phyloP scores from a whole-genome alignment of 2,797 vertebrate species.

The Bradypodion ventrale region DNA sequence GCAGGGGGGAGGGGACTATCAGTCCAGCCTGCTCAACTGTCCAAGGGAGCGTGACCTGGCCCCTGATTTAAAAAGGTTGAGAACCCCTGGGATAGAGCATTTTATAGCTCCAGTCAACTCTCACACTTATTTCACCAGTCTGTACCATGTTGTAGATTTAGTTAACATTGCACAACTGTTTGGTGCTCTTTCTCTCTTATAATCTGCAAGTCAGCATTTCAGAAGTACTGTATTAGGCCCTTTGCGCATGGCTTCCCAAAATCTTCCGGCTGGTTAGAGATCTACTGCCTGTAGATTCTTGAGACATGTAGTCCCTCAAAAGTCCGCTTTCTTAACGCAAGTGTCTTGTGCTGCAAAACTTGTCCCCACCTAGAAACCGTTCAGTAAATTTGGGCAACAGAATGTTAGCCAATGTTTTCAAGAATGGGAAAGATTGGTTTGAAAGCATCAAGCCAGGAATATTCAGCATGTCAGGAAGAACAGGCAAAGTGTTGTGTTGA shows the following conservation, averaged over 20 bases:
- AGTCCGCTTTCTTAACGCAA: not conserved
- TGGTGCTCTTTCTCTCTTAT: too few relatives aligned
- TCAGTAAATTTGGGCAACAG: not conserved
- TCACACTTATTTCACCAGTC: not conserved
- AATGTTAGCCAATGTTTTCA: not conserved
- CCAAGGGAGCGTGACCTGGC: too few relatives aligned
- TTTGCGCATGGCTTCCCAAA: not conserved
- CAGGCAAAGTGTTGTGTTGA: not conserved
- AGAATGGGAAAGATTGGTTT: not conserved
- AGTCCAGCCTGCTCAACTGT: too few relatives aligned
- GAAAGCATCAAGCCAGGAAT: not conserved
- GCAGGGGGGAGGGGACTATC: too few relatives aligned
- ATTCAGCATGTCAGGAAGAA: not conserved
- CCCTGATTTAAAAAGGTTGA: too few relatives aligned
- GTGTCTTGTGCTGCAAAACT: not conserved
- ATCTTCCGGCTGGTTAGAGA: not conserved
- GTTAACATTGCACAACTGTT: not conserved
- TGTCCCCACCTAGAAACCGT: not conserved
- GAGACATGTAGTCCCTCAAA: not conserved
- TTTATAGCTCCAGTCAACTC: not conserved
- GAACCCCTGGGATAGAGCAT: not conserved
- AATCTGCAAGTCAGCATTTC: not conserved
- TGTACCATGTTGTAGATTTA: not conserved
- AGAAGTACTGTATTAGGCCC: not conserved
- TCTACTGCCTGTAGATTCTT: not conserved